A percentile compares a stretch with the other conserved stretches of the same genome.
Evolutionary conservation across 2,888 invertebrate genomes (phyloP).

Genomic region (Ellobium chinense): DNA sequence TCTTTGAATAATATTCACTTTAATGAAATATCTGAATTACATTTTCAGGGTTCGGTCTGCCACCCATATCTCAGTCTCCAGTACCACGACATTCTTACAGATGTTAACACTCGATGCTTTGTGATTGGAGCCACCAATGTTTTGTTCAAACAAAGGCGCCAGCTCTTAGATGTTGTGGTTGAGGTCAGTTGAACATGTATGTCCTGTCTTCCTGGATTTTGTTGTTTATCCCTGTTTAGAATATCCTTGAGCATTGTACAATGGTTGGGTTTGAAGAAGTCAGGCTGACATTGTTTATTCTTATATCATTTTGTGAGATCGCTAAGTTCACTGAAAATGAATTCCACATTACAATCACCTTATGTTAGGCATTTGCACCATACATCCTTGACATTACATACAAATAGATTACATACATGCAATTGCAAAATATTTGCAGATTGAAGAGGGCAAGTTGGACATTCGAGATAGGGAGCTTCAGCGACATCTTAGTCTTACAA

Average conservation of each 20-base stretch:
- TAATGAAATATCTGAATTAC: background rate
- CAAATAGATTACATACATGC: too few relatives aligned
- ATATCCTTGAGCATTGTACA: too few relatives aligned
- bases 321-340: too few relatives aligned
- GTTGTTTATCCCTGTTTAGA: too few relatives aligned
- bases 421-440: too few relatives aligned
- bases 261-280: too few relatives aligned
- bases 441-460: conserved; percentile 92
- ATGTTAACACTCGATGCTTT: conserved; percentile 87
- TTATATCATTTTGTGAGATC: too few relatives aligned
- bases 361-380: too few relatives aligned
- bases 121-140: conserved; percentile 98
- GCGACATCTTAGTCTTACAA: conserved; percentile 91
- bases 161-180: conserved; percentile 94
- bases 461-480: conserved; percentile 88
- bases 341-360: too few relatives aligned
- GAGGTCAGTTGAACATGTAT: conserved; percentile 86
- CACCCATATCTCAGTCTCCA: conserved; percentile 97
- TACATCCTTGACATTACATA: background rate
- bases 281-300: too few relatives aligned
- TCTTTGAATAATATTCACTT: too few relatives aligned
- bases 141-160: conserved; percentile 96
- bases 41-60: conserved; percentile 89
- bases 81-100: conserved; percentile 93
- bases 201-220: too few relatives aligned